These are phyloP conservation scores for Mastacembelus armatus DNA, from an alignment of 2,797 vertebrate species.

Conservation along the genomic window DNA sequence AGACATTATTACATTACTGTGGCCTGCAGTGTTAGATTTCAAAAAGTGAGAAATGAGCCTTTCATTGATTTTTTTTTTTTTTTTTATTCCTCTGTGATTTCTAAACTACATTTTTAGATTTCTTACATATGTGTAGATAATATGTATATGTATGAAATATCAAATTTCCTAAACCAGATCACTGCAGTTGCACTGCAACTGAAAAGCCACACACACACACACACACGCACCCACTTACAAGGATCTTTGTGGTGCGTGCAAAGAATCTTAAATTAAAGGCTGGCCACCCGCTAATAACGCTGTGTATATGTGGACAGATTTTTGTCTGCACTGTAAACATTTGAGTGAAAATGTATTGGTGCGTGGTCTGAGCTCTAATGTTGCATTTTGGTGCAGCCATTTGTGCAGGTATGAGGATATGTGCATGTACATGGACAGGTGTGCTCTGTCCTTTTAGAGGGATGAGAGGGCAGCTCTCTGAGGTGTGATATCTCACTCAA, in stretches of 20 bases:
- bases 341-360: too few species aligned
- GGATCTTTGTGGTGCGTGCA: constrained; percentile 13
- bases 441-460: constrained; percentile 27
- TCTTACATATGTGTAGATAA: neutral
- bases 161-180: constrained; percentile 16
- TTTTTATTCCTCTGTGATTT: neutral
- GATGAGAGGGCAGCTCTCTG: constrained; percentile 49
- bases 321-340: too few species aligned
- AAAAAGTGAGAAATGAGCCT: neutral
- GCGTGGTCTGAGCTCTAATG: neutral
- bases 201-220: constrained; percentile 9
- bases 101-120: constrained; percentile 10
- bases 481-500: constrained; percentile 53
- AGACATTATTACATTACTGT: constrained; percentile 23
- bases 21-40: constrained; percentile 9
- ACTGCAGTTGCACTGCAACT: neutral
- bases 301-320: too few species aligned
- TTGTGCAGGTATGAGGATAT: neutral
- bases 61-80: constrained; percentile 16
- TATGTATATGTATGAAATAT: neutral
- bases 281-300: too few species aligned
- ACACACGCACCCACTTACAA: neutral
- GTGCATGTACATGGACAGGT: constrained; percentile 28
- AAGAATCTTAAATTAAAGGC: too few species aligned
- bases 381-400: neutral